Percentiles rank a stretch among this genome's conserved stretches.
phyloP scores from a whole-genome alignment of 2,113 vertebrate genomes.

The Maccullochella peelii region DNA sequence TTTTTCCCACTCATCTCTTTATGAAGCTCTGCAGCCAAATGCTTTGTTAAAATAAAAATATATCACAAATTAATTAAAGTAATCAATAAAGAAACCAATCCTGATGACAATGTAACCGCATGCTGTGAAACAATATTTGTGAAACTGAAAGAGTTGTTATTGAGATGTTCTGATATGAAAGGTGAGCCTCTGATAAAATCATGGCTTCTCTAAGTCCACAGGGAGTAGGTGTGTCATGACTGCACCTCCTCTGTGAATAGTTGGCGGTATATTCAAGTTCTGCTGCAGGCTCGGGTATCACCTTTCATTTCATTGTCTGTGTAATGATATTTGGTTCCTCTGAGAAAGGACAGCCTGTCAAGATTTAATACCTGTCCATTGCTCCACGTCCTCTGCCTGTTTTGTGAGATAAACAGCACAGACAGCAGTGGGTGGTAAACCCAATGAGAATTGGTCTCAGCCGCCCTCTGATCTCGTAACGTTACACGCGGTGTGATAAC shows the following conservation, averaged over 20 bases:
- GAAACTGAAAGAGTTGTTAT: background rate
- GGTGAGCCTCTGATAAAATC: conserved; percentile 35
- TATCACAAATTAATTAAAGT: background rate
- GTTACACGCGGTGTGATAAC: background rate
- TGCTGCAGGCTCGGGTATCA: conserved; percentile 42
- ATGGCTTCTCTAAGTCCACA: conserved; percentile 21
- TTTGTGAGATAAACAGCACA: conserved; percentile 28
- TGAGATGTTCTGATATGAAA: conserved; percentile 37
- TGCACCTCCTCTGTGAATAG: conserved; percentile 58
- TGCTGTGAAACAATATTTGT: background rate
- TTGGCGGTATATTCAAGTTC: conserved; percentile 33
- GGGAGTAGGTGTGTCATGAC: conserved; percentile 74
- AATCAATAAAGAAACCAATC: background rate
- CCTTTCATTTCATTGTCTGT: conserved; percentile 57
- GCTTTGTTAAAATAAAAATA: too few species aligned
- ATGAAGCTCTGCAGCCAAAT: background rate
- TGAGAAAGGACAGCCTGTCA: conserved; percentile 31
- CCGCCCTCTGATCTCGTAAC: background rate
- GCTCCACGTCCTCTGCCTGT: background rate
- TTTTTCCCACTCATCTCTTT: background rate
- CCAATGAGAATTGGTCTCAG: background rate
- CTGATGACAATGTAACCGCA: background rate
- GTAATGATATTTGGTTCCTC: conserved; percentile 38
- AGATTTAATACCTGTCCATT: conserved; percentile 1
- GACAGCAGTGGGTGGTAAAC: conserved; percentile 10